Evolutionary conservation across 2,797 vertebrate species (phyloP), one percentile per base, ranked within the genome.

Genomic region (Liparis tanakae): DNA sequence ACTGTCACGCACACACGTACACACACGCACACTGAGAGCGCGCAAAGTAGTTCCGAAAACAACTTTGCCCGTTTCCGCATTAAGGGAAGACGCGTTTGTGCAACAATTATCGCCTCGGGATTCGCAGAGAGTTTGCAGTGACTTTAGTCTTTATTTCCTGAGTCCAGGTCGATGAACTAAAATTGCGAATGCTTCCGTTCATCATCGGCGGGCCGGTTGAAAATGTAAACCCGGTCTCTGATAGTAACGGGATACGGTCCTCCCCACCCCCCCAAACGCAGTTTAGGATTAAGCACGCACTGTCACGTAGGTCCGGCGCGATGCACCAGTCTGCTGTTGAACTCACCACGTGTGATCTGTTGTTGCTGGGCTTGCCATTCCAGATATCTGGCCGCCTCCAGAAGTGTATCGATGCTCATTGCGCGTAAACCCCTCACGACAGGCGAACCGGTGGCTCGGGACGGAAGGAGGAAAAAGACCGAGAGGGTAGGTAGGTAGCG

Each of bases 331-430:
- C 76, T 55, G 87, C 60, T 5, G 48, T 79, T 87, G 54, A 61
- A 79, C 97, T 98, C 88, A 98, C 97, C 97, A 96, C 95, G 97
- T 96, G 95, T 93, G 92, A 91, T 96, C 94, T 97, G 96, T 94
- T 97, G 96, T 92, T 97, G 96, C 95, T 98, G 96, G 91, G 96
- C 96, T 93, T 98, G 96, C 97, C 96, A 98, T 95, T 98, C 97
- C 94, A 98, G 93, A 90, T 96, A 98, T 90, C 96, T 94, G 94
- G 97, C 97, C 92, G 97, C 97, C 93, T 98, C 97, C 93, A 98
- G 81, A 78, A 98, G 95, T 70, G 96, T 98, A 87, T 98, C 97
- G 95, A 98, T 98, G 95, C 97, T 98, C 97, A 98, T 98, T 87
- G 94, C 96, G 94, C 89, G 92, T 85, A 81, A 70, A 87, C 82